Conservation (phyloP, 1,140 invertebrate species). For the Eupristina koningsbergeri region DNA sequence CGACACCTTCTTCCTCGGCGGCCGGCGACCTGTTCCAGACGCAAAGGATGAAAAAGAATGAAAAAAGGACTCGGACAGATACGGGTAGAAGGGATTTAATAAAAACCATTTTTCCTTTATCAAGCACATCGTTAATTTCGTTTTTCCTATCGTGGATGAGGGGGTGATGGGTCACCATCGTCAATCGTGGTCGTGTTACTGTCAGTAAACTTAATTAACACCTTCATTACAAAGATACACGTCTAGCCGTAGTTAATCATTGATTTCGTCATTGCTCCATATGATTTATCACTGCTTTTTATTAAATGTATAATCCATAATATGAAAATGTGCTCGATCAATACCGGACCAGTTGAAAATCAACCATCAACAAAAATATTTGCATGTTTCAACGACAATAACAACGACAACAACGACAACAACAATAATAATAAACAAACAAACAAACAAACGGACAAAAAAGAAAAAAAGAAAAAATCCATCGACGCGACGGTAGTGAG, state of each 20-base stretch:
- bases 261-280: not conserved
- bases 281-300: not conserved
- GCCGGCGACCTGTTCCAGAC: no score
- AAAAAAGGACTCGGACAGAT: not conserved
- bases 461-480: no score
- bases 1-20: not conserved
- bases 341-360: no score
- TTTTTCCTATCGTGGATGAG: no score
- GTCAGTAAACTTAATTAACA: not conserved
- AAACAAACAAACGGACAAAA: no score
- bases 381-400: not conserved
- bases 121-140: constrained; percentile 10
- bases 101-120: not conserved
- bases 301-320: not conserved
- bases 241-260: not conserved
- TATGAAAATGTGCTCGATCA: not conserved
- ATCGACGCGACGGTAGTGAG: no score
- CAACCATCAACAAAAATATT: not conserved
- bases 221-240: not conserved
- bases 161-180: not conserved
- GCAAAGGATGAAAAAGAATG: not conserved
- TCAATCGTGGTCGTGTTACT: not conserved
- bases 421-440: no score
- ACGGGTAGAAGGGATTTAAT: not conserved
- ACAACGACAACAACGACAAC: no score